Percentiles rank a stretch among this genome's conserved stretches.
Evolutionary conservation across 2,797 vertebrate species (phyloP).

Genomic region (Glyptemys insculpta): DNA sequence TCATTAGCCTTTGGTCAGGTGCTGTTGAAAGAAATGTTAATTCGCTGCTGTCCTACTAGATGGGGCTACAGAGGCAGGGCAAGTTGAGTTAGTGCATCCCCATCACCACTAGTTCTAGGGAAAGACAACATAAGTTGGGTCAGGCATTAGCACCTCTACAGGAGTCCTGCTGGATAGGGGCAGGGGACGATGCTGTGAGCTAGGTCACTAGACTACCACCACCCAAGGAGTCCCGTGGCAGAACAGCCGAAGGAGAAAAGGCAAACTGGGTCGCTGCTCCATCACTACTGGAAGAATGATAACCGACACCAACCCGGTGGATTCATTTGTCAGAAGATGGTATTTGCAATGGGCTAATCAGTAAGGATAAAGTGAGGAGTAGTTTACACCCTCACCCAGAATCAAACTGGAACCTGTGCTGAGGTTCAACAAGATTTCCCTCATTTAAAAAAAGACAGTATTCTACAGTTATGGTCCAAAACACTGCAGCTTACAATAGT

Average conservation of each 20-base stretch:
- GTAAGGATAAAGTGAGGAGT: background rate
- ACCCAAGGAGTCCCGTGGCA: background rate
- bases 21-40: background rate
- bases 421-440: background rate
- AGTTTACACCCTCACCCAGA: background rate
- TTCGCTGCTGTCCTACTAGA: background rate
- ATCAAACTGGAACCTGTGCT: background rate
- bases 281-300: background rate
- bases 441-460: background rate
- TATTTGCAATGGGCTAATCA: background rate
- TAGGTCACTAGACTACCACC: background rate
- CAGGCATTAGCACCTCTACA: background rate
- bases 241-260: background rate
- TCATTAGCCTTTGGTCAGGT: accelerated
- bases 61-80: background rate
- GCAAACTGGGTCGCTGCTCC: background rate
- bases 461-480: background rate
- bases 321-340: background rate
- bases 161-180: background rate
- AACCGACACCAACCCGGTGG: background rate
- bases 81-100: background rate
- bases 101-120: background rate
- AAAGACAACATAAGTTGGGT: background rate
- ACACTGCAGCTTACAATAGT: no score
- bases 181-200: background rate